These are phyloP conservation scores for Opisthocomus hoazin DNA, from an alignment of 2,113 vertebrate species.

Conservation along the genomic window DNA sequence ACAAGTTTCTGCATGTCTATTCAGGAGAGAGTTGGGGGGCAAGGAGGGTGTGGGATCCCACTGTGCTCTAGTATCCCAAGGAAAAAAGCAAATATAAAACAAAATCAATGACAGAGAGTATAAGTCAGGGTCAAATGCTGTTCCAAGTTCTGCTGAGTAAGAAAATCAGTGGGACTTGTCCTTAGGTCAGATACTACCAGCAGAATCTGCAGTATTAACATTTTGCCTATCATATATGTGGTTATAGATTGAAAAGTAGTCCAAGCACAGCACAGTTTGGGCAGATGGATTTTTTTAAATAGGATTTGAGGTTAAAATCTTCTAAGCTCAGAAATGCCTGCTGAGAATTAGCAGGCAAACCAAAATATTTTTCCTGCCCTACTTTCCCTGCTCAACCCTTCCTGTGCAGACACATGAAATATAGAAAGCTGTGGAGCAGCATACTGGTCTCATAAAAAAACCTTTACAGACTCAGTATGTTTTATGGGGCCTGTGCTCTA, in stretches of 20 bases:
- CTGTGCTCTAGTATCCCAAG: background rate
- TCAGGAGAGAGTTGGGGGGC: background rate
- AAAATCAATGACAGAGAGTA: background rate
- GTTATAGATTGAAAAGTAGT: conserved; percentile 43
- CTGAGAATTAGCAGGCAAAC: conserved; percentile 33
- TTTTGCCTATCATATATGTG: background rate
- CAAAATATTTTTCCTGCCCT: conserved; percentile 42
- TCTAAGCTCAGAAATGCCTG: conserved; percentile 36
- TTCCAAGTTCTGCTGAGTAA: conserved; percentile 22
- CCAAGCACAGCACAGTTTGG: background rate
- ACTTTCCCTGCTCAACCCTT: conserved; percentile 23
- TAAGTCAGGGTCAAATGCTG: conserved; percentile 9
- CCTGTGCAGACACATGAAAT: background rate
- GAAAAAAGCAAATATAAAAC: background rate
- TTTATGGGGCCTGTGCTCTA: background rate
- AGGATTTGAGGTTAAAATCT: conserved; percentile 46
- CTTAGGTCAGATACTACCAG: background rate
- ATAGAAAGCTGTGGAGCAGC: background rate
- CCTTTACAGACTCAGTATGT: background rate
- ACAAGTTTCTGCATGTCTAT: background rate
- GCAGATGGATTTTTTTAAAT: background rate
- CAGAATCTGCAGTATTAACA: background rate
- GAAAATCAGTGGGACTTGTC: conserved; percentile 25
- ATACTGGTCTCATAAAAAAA: background rate
- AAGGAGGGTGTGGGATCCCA: background rate